A percentile compares a stretch with the other conserved stretches of the same genome.
Evolutionary conservation across 2,888 invertebrate species (phyloP).

Genomic region (Frankliniella fusca): DNA sequence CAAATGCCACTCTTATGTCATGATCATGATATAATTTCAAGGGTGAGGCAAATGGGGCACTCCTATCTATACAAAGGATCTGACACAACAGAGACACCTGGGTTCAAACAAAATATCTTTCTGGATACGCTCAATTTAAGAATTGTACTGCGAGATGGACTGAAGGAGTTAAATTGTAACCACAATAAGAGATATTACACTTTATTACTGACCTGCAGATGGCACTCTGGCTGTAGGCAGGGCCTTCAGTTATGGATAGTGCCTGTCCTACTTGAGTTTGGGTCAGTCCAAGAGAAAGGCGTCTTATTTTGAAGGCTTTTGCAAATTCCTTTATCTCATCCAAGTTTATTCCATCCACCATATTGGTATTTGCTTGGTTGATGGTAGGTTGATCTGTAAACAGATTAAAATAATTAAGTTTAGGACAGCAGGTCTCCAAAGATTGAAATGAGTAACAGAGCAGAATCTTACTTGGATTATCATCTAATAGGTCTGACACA

Average conservation of each 20-base stretch:
- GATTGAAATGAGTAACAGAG: conserved; percentile 33
- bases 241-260: conserved; percentile 91
- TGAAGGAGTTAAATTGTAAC: not conserved
- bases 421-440: not conserved
- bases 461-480: conserved; percentile 30
- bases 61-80: not conserved
- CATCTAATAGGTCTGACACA: not conserved
- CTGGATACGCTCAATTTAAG: not conserved
- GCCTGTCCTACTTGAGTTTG: conserved; percentile 98
- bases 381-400: conserved; percentile 82
- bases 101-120: not conserved
- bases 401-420: conserved; percentile 39
- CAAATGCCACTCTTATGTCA: not conserved
- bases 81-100: not conserved
- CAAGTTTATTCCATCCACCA: conserved; percentile 93
- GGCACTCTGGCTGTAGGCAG: conserved; percentile 97
- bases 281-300: conserved; percentile 88
- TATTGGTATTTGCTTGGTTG: conserved; percentile 88
- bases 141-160: conserved; percentile 16
- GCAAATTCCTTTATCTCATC: conserved; percentile 99
- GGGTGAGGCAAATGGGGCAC: not conserved
- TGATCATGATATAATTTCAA: not conserved
- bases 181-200: not conserved
- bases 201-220: conserved; percentile 85
- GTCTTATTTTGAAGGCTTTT: conserved; percentile 90